phyloP scores from a whole-genome alignment of 2,113 vertebrate species.

The Periophthalmus modestus region DNA sequence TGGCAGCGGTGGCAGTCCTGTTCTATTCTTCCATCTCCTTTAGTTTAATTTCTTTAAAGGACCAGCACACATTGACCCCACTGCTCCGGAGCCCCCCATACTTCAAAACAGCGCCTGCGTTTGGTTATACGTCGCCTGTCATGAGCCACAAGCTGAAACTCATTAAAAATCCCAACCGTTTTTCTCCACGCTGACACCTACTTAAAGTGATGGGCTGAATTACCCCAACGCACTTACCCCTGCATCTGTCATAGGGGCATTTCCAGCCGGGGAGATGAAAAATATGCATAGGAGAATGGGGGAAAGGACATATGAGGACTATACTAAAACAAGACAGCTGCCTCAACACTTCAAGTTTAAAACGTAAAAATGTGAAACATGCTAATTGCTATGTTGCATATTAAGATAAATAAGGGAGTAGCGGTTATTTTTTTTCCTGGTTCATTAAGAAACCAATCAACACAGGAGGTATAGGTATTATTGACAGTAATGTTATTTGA shows the following conservation, averaged over 20 bases:
- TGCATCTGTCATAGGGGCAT: conserved; percentile 59
- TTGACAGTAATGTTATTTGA: background rate
- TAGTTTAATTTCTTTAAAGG: conserved; percentile 63
- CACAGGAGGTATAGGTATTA: too few species aligned
- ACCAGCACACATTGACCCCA: conserved; percentile 34
- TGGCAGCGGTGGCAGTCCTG: background rate
- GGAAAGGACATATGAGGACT: conserved; percentile 7
- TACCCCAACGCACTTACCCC: conserved; percentile 42
- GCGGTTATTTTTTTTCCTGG: too few species aligned
- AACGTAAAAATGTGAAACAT: background rate
- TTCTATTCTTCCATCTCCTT: conserved; percentile 10
- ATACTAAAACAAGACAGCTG: background rate
- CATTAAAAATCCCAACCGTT: conserved; percentile 67
- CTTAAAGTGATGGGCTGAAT: conserved; percentile 70
- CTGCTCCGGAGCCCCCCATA: background rate
- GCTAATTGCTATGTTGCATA: background rate
- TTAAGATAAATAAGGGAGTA: background rate
- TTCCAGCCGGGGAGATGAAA: conserved; percentile 53
- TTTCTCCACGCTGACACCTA: conserved; percentile 65
- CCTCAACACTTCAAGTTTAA: background rate
- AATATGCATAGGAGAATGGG: conserved; percentile 7
- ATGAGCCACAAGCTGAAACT: conserved; percentile 41
- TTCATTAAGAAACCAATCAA: too few species aligned
- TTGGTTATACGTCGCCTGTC: conserved; percentile 58
- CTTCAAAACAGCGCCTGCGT: conserved; percentile 18